Base-by-base conservation (phyloP, 2,797 vertebrate genomes). In the Glyptemys insculpta region DNA sequence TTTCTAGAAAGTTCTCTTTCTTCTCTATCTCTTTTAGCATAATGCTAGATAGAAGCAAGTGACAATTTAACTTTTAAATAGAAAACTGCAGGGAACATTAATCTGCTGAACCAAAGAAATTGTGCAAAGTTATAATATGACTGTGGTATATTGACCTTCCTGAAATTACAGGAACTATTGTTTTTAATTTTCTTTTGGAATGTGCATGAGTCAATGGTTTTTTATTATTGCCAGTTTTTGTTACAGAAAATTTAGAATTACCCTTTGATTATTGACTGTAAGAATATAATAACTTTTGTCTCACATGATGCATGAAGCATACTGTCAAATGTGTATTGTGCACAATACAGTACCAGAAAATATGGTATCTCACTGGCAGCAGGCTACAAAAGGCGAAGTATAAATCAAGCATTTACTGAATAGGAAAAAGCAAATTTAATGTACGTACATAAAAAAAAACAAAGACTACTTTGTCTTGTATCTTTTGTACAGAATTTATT, bases 341-440 rank as follows among this genome's bases (percentile, higher is more conserved):
- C 56, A 95, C 21, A 72, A 21, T 62, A 85, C 8, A 89, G 8
- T 88, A 87, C 88, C 72, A 94, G 52, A 72, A 93, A 96, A 88
- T 91, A 92, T 23, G 79, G 56, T 52, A 34, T 93, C 90, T 94
- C 79, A 44, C 37, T 89, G 50, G 5, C 23, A 93, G 49, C 34
- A 91, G 62, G 14, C 50, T 83, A 88, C 56, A 89, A 92, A 89
- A 74, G 56, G 82, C 72, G 85, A 91, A 93, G 68, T 88, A 93
- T 81, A 94, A 96, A 96, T 94, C 68, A 96, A 93, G 44, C 21
- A 90, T 81, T 83, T 95, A 49, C 50, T 86, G 56, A 94, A 68
- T 49, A 89, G 68, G 80, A 47, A 84, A 95, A 93, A 78, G 0
- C 5, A 81, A 23, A 94, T 84, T 88, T 89, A 92, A 86, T 65